Percentiles rank a stretch among this genome's conserved stretches.
These are phyloP conservation scores for Smutsia temminckii DNA, from an alignment of 2,797 vertebrate species.

Conservation along the genomic window DNA sequence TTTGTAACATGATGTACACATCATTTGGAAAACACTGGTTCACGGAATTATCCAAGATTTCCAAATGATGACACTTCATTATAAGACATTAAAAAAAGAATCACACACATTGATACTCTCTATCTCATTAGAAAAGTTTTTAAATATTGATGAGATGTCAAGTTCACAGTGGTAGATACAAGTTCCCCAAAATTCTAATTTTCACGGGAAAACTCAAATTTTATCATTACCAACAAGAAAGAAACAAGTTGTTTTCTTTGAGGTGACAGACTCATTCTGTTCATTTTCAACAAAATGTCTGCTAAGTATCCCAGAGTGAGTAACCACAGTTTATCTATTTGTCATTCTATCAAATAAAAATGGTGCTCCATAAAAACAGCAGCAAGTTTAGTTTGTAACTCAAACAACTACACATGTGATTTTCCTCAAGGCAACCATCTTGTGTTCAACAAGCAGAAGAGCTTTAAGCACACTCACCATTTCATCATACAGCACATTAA, in stretches of 20 bases:
- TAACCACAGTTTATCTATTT: not conserved
- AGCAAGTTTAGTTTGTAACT: not conserved
- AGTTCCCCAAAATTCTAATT: constrained; percentile 34
- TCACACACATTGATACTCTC: not conserved
- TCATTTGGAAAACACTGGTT: not conserved
- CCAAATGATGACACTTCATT: not conserved
- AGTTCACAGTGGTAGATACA: not conserved
- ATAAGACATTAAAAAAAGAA: not conserved
- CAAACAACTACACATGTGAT: not conserved
- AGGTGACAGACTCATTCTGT: constrained; percentile 8
- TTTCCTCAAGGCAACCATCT: not conserved
- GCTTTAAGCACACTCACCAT: not conserved
- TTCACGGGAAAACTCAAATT: constrained; percentile 23
- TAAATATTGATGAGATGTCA: not conserved
- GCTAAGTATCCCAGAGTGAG: not conserved
- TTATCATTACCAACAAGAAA: not conserved
- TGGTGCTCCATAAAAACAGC: not conserved
- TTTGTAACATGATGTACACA: not conserved
- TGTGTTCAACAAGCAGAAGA: not conserved
- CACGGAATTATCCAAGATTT: not conserved
- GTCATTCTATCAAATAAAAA: constrained; percentile 20
- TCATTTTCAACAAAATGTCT: constrained; percentile 45
- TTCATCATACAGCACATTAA: not conserved
- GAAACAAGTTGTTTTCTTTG: not conserved
- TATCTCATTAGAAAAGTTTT: not conserved